These are phyloP conservation scores for Crotalus horridus DNA, from an alignment of 2,113 vertebrate species.

Conservation along the genomic window DNA sequence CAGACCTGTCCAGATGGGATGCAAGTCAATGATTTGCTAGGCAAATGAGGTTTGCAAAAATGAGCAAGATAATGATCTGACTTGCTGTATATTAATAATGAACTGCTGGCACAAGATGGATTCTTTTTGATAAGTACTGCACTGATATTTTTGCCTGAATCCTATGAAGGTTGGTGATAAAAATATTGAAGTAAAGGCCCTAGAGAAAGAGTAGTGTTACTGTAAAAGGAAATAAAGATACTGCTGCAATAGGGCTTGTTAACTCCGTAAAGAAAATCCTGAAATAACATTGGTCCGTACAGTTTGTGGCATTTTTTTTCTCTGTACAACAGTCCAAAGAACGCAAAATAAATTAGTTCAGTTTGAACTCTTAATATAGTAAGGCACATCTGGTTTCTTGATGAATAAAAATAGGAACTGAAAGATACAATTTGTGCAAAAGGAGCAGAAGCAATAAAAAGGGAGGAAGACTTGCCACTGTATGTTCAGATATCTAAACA, in stretches of 20 bases:
- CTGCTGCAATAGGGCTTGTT: neutral
- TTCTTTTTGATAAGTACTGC: neutral
- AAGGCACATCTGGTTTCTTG: neutral
- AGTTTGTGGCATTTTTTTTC: neutral
- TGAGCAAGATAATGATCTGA: neutral
- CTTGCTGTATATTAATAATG: neutral
- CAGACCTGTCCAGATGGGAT: too few species aligned
- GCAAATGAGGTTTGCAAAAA: neutral
- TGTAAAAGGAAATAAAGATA: neutral
- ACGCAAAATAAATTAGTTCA: neutral
- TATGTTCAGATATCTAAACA: neutral
- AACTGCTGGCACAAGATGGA: neutral
- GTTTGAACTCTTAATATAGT: neutral
- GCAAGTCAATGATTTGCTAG: too few species aligned
- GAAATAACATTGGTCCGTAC: neutral
- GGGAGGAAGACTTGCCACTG: neutral
- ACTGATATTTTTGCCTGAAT: neutral
- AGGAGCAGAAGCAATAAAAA: neutral
- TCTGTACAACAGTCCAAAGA: neutral
- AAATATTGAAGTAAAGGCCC: neutral
- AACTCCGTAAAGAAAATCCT: neutral
- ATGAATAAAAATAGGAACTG: neutral
- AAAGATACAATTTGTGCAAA: neutral
- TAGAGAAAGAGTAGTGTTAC: neutral
- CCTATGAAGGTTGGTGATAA: neutral